Conservation (phyloP, 2,888 invertebrate genomes). For the Saturnia pavonia region DNA sequence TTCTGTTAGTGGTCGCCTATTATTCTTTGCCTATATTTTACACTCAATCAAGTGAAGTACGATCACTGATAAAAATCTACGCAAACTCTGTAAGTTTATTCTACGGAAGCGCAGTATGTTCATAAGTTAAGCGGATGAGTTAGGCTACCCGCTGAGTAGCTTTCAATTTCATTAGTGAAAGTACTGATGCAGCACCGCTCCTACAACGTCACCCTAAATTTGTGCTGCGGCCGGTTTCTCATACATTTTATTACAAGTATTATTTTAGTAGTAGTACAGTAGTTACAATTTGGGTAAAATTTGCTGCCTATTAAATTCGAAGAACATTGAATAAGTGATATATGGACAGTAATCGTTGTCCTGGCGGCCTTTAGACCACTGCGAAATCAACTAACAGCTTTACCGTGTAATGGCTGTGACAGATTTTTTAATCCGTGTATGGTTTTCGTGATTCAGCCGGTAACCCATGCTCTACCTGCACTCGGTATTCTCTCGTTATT, state of each 20-base stretch:
- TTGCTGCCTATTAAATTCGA: too few relatives aligned
- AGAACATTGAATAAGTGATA: too few relatives aligned
- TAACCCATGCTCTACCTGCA: neutral
- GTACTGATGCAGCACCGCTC: neutral
- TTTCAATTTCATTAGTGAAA: conserved; percentile 3
- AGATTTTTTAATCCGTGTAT: too few relatives aligned
- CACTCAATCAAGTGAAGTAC: too few relatives aligned
- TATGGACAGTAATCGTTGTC: too few relatives aligned
- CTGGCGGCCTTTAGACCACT: too few relatives aligned
- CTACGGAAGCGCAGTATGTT: neutral
- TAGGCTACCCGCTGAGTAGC: neutral
- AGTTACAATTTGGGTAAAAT: too few relatives aligned
- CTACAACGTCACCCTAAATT: neutral
- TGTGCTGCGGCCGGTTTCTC: neutral
- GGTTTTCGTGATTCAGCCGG: too few relatives aligned
- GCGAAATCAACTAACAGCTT: too few relatives aligned
- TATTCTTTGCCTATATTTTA: too few relatives aligned
- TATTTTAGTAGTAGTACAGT: too few relatives aligned
- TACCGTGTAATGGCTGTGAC: too few relatives aligned
- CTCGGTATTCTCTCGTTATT: neutral
- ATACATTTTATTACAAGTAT: neutral
- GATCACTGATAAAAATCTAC: neutral
- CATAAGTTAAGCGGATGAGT: neutral
- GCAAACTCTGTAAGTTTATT: neutral
- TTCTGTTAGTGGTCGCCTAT: neutral